phyloP scores from a whole-genome alignment of 2,113 vertebrate genomes.

The Hypanus sabinus region DNA sequence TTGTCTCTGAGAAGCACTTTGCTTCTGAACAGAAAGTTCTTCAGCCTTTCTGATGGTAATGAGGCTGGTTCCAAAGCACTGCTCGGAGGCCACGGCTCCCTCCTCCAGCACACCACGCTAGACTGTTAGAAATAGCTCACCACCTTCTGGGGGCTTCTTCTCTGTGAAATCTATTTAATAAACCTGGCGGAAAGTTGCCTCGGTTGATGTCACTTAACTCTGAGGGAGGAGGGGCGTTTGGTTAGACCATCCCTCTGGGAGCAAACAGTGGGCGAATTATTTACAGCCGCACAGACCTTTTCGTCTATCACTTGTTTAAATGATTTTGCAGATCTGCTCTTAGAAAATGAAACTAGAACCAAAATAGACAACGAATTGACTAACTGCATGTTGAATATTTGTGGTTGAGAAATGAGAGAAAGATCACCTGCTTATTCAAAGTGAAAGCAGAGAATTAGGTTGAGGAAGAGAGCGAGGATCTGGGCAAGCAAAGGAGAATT shows the following conservation, averaged over 20 bases:
- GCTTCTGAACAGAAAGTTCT: not conserved
- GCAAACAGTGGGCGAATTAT: not conserved
- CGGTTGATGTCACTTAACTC: not conserved
- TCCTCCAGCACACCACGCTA: not conserved
- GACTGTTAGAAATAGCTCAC: not conserved
- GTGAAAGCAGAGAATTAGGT: not conserved
- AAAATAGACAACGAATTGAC: not conserved
- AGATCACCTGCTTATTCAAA: not conserved
- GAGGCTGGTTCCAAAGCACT: not conserved
- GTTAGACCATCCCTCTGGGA: not conserved
- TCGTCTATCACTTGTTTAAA: not conserved
- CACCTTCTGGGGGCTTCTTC: too few relatives aligned
- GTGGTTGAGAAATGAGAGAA: not conserved
- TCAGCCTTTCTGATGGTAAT: conserved; percentile 23
- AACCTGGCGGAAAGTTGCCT: not conserved
- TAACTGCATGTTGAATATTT: not conserved
- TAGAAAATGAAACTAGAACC: not conserved
- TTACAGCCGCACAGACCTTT: not conserved
- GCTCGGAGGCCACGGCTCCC: not conserved
- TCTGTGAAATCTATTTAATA: too few relatives aligned
- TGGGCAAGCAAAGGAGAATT: not conserved
- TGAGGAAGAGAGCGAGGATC: too few relatives aligned
- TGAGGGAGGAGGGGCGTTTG: not conserved
- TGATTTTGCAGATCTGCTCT: not conserved
- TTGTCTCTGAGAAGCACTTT: not conserved